Evolutionary conservation across 2,797 vertebrate species (phyloP).

Genomic region (Pseudopleuronectes americanus): DNA sequence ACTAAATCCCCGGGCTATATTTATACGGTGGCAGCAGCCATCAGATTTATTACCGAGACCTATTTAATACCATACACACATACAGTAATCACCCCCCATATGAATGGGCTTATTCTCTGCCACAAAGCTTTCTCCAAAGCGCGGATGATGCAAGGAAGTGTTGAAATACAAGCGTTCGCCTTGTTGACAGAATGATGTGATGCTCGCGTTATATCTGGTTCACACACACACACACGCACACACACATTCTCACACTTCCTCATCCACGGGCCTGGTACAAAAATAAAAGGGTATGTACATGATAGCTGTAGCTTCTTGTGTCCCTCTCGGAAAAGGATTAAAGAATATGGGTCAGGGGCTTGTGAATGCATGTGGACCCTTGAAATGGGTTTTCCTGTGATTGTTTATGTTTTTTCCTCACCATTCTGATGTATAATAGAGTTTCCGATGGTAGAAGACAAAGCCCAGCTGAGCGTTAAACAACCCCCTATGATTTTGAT

Average conservation of each 20-base stretch:
- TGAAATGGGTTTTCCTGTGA: slow-evolving; percentile 27
- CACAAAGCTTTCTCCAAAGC: slow-evolving; percentile 61
- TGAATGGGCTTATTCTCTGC: slow-evolving; percentile 72
- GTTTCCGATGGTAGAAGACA: slow-evolving; percentile 1
- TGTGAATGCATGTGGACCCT: slow-evolving; percentile 39
- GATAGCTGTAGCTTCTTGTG: slow-evolving; percentile 47
- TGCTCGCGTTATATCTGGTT: slow-evolving; percentile 68
- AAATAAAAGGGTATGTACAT: slow-evolving; percentile 63
- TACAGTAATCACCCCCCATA: slow-evolving; percentile 60
- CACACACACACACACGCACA: slow-evolving; percentile 23
- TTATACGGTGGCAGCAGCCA: slow-evolving; percentile 61
- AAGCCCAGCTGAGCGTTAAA: background rate
- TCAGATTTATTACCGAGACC: slow-evolving; percentile 72
- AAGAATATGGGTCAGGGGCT: slow-evolving; percentile 66
- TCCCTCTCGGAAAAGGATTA: slow-evolving; percentile 61
- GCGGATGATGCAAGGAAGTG: slow-evolving; percentile 65
- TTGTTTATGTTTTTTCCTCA: slow-evolving; percentile 8
- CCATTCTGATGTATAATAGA: background rate
- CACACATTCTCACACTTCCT: slow-evolving; percentile 7
- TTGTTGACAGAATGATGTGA: slow-evolving; percentile 71
- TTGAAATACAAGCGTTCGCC: slow-evolving; percentile 57
- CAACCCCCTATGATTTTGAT: background rate
- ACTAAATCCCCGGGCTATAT: slow-evolving; percentile 66
- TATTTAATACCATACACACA: slow-evolving; percentile 62
- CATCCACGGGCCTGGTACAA: slow-evolving; percentile 54